phyloP scores from a whole-genome alignment of 2,888 invertebrate genomes.

The Stramonita haemastoma region DNA sequence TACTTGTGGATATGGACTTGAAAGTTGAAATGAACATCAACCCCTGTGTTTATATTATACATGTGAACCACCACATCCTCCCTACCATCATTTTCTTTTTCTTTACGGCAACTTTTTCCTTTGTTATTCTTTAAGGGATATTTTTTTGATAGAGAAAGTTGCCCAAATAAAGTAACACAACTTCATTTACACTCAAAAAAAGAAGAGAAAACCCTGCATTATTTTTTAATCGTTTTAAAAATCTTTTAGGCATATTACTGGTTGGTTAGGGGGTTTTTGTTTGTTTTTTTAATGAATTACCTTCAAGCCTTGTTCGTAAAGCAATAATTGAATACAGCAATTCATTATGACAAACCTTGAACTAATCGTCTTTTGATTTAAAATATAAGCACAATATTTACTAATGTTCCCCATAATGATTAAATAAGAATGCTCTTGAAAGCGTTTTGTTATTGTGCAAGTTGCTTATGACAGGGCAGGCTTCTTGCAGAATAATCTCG shows the following conservation, averaged over 20 bases:
- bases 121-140: no score
- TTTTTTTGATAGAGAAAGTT: no score
- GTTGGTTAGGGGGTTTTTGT: no score
- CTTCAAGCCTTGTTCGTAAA: not conserved
- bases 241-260: no score
- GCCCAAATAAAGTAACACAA: no score
- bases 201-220: not conserved
- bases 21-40: no score
- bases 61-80: no score
- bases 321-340: not conserved
- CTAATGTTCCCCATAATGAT: not conserved
- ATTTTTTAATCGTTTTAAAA: not conserved
- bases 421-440: not conserved
- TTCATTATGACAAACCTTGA: not conserved
- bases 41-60: no score
- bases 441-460: not conserved
- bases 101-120: no score
- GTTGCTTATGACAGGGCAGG: not conserved
- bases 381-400: not conserved
- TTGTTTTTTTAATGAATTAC: not conserved
- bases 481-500: slow-evolving; percentile 10
- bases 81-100: no score
- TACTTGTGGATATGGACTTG: no score
- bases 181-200: not conserved
- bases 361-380: not conserved